Base-by-base conservation (phyloP, 2,888 invertebrate species). In the Drosophila paranaensis region DNA sequence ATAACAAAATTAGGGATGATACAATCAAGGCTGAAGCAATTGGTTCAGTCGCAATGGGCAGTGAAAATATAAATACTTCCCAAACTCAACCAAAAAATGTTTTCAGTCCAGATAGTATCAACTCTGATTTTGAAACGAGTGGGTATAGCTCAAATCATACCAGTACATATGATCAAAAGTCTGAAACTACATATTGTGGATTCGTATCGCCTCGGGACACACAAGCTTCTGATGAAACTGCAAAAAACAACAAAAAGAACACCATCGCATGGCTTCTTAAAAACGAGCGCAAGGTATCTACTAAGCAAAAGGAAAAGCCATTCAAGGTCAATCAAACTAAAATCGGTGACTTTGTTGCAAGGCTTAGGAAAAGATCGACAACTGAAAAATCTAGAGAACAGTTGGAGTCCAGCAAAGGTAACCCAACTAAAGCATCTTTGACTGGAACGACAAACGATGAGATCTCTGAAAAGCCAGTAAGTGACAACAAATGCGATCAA, bases 261-360 rank as follows among this genome's bases (percentile, higher is more conserved):
- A 14, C 69, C 14, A 40, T 66, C 40, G 46, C 14, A 13, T 13
- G n/a, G 6, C 39, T 66, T 27, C 40, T 68, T 5, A 9, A 40
- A 27, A 6, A 0, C 13, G n/a, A 20, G 2, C 0, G 2, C 14
- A 20, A 27, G 4, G 0, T 8, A 3, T 5, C 53, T 6, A 0
- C 11, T 4, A 40, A 6, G 39, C 0, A 13, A 10, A 11, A 62
- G 25, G 2, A 16, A 39, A 25, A 25, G 5, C 5, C 9, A 11
- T 2, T 11, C 0, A 10, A n/a, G 5, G 1, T 13, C 4, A 5
- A 20, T 16, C 11, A 10, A 14, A 13, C 11, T 11, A 40, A 40
- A 54, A 40, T 54, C 11, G 54, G 40, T 4, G 35, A 51, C 6
- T 3, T n/a, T 13, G 10, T 35, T 9, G 6, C 6, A 9, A n/a